A percentile compares a stretch with the other conserved stretches of the same genome.
These are phyloP conservation scores for Macrotis lagotis DNA, from an alignment of 2,113 vertebrate genomes.

Conservation along the genomic window DNA sequence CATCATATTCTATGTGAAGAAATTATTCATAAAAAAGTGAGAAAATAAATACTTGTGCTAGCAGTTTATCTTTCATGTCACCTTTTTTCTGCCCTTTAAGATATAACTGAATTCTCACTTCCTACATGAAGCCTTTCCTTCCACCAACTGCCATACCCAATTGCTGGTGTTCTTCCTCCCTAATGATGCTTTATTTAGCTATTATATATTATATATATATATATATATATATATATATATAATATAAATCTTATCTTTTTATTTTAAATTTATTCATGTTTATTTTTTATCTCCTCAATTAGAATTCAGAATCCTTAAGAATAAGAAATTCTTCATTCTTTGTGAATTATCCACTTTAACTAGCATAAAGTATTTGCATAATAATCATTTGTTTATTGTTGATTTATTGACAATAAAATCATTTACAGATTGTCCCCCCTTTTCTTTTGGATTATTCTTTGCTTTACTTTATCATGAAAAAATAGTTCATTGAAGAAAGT, in stretches of 20 bases:
- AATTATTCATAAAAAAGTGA: neutral
- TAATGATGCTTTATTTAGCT: neutral
- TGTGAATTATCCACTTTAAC: neutral
- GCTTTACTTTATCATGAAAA: neutral
- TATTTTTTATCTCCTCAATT: neutral
- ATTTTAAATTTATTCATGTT: neutral
- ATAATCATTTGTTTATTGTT: neutral
- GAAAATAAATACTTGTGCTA: neutral
- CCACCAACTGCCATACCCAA: neutral
- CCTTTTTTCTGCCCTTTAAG: neutral
- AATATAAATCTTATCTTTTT: neutral
- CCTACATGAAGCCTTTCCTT: neutral
- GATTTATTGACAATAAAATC: neutral
- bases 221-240: no score
- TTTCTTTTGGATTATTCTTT: neutral
- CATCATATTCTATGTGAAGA: neutral
- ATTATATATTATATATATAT: neutral
- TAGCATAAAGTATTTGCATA: neutral
- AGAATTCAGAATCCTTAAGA: neutral
- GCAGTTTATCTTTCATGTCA: neutral
- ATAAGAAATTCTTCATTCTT: neutral
- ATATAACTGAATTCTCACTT: neutral
- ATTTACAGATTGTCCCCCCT: neutral
- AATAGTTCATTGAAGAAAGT: neutral
- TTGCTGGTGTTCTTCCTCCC: no score